Evolutionary conservation across 2,797 vertebrate species (phyloP).

Genomic region (Moxostoma hubbsi): DNA sequence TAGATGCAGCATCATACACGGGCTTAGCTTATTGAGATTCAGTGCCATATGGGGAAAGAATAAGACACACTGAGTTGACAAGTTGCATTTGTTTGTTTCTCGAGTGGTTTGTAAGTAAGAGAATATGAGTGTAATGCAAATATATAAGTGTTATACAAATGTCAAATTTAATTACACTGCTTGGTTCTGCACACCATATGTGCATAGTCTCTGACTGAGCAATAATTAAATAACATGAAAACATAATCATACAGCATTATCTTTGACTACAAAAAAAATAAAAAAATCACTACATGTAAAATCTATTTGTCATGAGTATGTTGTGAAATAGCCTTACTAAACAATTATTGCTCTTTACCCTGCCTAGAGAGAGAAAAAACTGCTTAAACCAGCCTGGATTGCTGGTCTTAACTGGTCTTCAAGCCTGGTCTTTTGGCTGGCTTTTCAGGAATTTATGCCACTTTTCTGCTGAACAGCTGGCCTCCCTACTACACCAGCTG

Average conservation of each 20-base stretch:
- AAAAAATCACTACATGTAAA: not conserved
- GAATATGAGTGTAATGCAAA: constrained; percentile 4
- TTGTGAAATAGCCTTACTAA: constrained; percentile 43
- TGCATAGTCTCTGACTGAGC: not conserved
- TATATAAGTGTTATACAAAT: not conserved
- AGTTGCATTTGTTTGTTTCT: not conserved
- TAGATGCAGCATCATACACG: constrained; percentile 28
- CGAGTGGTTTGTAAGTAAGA: not conserved
- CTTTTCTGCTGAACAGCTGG: too few relatives aligned
- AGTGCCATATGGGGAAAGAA: not conserved
- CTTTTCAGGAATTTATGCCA: too few relatives aligned
- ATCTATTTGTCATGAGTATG: not conserved
- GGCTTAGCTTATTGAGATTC: not conserved
- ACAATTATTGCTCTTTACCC: constrained; percentile 14
- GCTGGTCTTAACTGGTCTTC: too few relatives aligned
- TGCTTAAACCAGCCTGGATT: too few relatives aligned
- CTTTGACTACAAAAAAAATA: too few relatives aligned
- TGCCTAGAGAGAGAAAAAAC: too few relatives aligned
- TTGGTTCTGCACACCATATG: not conserved
- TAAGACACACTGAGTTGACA: not conserved
- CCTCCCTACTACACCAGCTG: too few relatives aligned
- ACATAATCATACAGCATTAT: too few relatives aligned
- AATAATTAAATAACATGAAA: not conserved
- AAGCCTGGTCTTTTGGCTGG: too few relatives aligned
- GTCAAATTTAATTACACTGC: not conserved